Evolutionary conservation across 1,140 invertebrate species (phyloP), one percentile per base, ranked within the genome.

Genomic region (Neelides sp.): DNA sequence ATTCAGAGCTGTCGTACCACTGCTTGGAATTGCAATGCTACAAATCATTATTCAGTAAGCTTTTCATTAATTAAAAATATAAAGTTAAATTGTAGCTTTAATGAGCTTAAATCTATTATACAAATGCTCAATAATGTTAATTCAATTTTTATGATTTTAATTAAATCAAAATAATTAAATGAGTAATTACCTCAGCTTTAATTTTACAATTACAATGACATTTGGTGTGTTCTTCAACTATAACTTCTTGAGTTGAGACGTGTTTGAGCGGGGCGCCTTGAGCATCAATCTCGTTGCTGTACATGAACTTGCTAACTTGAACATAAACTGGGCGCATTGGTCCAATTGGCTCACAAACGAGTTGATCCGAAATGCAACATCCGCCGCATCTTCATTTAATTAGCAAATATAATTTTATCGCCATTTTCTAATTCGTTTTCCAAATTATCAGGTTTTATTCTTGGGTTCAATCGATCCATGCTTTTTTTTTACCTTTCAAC

Each of bases 171-270:
- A n/a, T n/a, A n/a, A n/a, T n/a, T n/a, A n/a, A n/a, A n/a, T n/a
- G 5, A 7, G 37, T 20, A 50, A 23, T 49, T 44, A 54, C 52
- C 4, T 3, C 13, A 27, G 45, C 7, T 34, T 55, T 55, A 19
- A 50, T 35, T 28, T 42, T 17, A 26, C 52, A 55, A 24, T 20
- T 39, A 46, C 52, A 55, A 4, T 35, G 20, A 27, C 52, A 55
- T 17, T 49, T 27, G 13, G 32, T 34, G 17, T 49, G 45, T 30
- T 20, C 22, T 43, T 23, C 23, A 17, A 54, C 20, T 2, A 7
- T 17, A 3, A 55, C 27, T 4, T 15, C 15, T 32, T 50, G 30
- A 4, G 45, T 42, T 13, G 17, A 30, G 2, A 17, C 22, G 24
- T 43, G 49, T 22, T 54, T 42, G 7, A 54, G 17, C 26, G 48